Percentiles rank a stretch among this genome's conserved stretches.
phyloP scores from a whole-genome alignment of 2,797 vertebrate genomes.

The Urophycis tenuis region DNA sequence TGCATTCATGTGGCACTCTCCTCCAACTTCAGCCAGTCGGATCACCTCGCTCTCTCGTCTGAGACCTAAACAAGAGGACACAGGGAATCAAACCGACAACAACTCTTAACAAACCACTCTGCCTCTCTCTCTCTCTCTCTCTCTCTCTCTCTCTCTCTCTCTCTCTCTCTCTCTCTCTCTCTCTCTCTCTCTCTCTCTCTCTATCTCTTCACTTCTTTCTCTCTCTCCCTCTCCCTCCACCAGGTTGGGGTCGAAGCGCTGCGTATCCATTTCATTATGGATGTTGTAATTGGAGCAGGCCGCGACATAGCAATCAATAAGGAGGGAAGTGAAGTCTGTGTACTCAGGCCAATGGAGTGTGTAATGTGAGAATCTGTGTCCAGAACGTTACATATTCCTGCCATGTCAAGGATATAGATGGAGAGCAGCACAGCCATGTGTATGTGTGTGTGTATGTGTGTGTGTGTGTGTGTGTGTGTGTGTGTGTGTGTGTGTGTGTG shows the following conservation, averaged over 20 bases:
- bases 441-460: neutral
- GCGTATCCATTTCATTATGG: neutral
- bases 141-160: no score
- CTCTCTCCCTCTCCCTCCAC: neutral
- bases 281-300: slow-evolving; percentile 3
- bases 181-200: neutral
- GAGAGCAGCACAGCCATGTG: neutral
- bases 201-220: no score
- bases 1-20: neutral
- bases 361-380: slow-evolving; percentile 7
- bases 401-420: neutral
- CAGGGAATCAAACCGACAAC: neutral
- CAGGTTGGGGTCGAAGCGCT: neutral
- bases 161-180: neutral
- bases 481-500: neutral
- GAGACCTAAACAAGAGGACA: neutral
- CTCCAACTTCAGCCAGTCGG: neutral
- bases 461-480: neutral
- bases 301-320: neutral
- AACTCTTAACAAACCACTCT: neutral
- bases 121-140: neutral
- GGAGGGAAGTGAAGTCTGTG: neutral
- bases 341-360: neutral
- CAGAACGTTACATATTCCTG: slow-evolving; percentile 9
- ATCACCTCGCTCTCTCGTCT: neutral